Conservation (phyloP, 2,888 invertebrate species). For the Sphinx pinastri region DNA sequence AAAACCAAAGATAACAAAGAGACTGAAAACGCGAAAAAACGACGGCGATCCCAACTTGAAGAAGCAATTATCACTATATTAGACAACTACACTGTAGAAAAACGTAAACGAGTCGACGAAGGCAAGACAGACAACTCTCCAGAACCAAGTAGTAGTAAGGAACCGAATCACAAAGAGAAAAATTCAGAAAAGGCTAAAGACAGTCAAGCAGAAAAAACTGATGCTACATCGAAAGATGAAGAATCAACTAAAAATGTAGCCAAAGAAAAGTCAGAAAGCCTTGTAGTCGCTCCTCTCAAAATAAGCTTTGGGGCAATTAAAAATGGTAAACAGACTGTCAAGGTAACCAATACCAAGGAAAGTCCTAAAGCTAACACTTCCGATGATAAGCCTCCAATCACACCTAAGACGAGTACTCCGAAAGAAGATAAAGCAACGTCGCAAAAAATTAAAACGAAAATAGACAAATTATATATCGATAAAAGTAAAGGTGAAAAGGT, state of each 20-base stretch:
- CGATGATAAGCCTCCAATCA: conserved; percentile 37
- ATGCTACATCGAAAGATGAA: conserved; percentile 38
- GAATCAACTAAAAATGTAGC: conserved; percentile 39
- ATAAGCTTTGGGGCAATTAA: conserved; percentile 52
- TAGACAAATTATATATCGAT: conserved; percentile 42
- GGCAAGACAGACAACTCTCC: conserved; percentile 35
- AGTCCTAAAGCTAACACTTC: conserved; percentile 42
- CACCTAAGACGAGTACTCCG: conserved; percentile 30
- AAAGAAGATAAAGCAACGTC: conserved; percentile 38
- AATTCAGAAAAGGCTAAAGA: conserved; percentile 30
- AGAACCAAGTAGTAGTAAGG: conserved; percentile 40
- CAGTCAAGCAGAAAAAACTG: conserved; percentile 14
- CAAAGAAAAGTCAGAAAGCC: conserved; percentile 26
- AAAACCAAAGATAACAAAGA: conserved; percentile 39
- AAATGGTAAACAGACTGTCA: conserved; percentile 41
- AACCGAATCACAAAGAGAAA: conserved; percentile 30
- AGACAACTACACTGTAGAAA: conserved; percentile 49
- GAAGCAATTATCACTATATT: conserved; percentile 62
- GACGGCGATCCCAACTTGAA: conserved; percentile 67
- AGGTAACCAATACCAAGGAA: conserved; percentile 38
- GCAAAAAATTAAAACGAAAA: conserved; percentile 40
- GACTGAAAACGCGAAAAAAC: conserved; percentile 54
- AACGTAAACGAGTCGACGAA: conserved; percentile 51
- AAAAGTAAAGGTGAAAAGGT: conserved; percentile 46
- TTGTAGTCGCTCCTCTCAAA: conserved; percentile 53